Evolutionary conservation across 2,113 vertebrate species (phyloP), one percentile per base, ranked within the genome.

Genomic region (Vimba vimba): DNA sequence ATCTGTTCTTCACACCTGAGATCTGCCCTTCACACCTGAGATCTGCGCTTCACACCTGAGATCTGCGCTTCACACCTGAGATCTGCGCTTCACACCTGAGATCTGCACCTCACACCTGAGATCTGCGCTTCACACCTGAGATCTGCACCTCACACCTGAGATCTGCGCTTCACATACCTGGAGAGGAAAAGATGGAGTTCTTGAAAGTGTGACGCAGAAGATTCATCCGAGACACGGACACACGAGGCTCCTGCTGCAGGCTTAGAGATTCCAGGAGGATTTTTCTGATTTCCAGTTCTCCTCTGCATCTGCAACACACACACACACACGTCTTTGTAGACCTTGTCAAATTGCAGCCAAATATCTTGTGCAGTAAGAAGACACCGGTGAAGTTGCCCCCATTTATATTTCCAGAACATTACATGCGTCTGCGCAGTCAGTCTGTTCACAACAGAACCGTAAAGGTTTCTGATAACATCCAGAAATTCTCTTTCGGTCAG

Each of bases 181-280:
- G 47, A 6, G n/a, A 21, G 0, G 43, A 73, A 10, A 64, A 66
- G 60, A 73, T 7, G 4, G 25, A 43, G 62, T 43, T 9, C 33
- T 57, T 82, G 23, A 89, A 91, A 0, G 52, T 23, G 6, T 25
- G 86, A 47, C 90, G 87, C 82, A 94, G 43, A 2, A 17, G 17
- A 2, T 87, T 88, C 89, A 95, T 89, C 2, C 25, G 43, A 1
- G 87, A 86, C 21, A 75, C 60, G 3, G 87, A 91, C 68, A 93
- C 84, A 21, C 21, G 87, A 1, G 95, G 95, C 87, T 93, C 94
- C 1, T 45, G 25, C 89, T 92, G 91, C 59, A 95, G 50, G 71
- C 91, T 91, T 27, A 95, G 90, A 13, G 83, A 89, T 4, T 79
- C 27, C 10, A 95, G 91, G 50, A 95, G 91, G 39, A 45, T 10